These are phyloP conservation scores for Heteromurus nitidus DNA, from an alignment of 2,888 invertebrate species.

Conservation along the genomic window DNA sequence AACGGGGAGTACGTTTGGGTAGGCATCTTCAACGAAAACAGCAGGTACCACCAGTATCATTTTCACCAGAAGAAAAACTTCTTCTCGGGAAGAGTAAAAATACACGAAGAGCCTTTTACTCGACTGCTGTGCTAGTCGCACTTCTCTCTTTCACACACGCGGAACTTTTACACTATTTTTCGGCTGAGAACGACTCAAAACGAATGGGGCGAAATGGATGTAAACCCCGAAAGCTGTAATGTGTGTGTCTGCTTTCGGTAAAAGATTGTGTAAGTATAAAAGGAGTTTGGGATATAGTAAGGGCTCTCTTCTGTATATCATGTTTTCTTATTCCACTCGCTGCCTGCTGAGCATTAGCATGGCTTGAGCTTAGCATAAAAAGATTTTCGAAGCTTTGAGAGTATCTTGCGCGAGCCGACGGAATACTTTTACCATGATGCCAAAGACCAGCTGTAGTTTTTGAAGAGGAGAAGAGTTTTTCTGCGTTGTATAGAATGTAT, in stretches of 20 bases:
- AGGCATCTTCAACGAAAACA: no score
- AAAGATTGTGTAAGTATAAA: not conserved
- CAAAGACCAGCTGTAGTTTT: not conserved
- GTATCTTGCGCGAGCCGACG: not conserved
- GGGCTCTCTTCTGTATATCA: no score
- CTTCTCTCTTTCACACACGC: not conserved
- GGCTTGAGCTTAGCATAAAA: not conserved
- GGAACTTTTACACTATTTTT: not conserved
- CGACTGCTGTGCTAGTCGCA: not conserved
- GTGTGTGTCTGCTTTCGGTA: slow-evolving; percentile 4
- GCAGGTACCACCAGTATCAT: no score
- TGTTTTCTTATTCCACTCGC: not conserved
- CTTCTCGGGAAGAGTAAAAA: no score
- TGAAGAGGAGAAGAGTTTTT: no score
- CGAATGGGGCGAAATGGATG: not conserved
- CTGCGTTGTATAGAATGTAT: not conserved
- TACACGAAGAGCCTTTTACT: not conserved
- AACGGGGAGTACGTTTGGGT: no score
- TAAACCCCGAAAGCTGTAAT: not conserved
- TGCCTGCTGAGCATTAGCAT: not conserved
- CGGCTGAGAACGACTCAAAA: slow-evolving; percentile 6
- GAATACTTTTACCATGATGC: not conserved
- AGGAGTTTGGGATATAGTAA: no score
- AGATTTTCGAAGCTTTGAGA: not conserved
- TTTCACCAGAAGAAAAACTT: no score